Percentiles rank a stretch among this genome's conserved stretches.
Conservation (phyloP, 2,888 invertebrate species). For the Calliphora vomitoria region DNA sequence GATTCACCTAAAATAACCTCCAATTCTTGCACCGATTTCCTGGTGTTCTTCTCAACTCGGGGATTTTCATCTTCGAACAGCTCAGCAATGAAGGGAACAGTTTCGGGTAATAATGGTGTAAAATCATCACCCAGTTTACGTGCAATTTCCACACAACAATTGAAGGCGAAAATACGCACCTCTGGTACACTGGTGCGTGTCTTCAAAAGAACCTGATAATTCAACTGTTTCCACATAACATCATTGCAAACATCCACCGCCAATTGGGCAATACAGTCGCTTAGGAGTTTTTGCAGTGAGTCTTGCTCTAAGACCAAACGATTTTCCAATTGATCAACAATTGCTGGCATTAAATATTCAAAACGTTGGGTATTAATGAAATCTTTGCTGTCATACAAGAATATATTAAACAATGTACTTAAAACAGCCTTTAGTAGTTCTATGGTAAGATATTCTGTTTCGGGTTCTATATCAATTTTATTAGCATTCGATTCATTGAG, state of each 20-base stretch:
- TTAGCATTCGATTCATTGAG: slow-evolving; percentile 89
- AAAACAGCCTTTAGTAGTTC: slow-evolving; percentile 88
- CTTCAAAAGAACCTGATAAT: slow-evolving; percentile 95
- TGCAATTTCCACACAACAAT: slow-evolving; percentile 91
- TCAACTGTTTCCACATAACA: slow-evolving; percentile 94
- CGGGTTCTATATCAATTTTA: slow-evolving; percentile 84
- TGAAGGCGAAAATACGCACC: slow-evolving; percentile 90
- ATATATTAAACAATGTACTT: slow-evolving; percentile 90
- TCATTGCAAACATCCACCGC: slow-evolving; percentile 93
- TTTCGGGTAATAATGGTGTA: slow-evolving; percentile 94
- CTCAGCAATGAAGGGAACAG: slow-evolving; percentile 97
- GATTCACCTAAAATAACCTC: slow-evolving; percentile 96
- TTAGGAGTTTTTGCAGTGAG: slow-evolving; percentile 87
- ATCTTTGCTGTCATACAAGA: slow-evolving; percentile 92
- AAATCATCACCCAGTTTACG: slow-evolving; percentile 95
- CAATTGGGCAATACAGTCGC: slow-evolving; percentile 93
- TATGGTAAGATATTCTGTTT: slow-evolving; percentile 83
- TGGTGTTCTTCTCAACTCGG: slow-evolving; percentile 91
- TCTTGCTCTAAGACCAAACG: slow-evolving; percentile 86
- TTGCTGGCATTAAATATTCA: slow-evolving; percentile 92
- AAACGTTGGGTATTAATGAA: slow-evolving; percentile 94
- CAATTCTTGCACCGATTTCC: slow-evolving; percentile 92
- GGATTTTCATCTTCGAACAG: slow-evolving; percentile 95
- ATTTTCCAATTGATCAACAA: slow-evolving; percentile 95
- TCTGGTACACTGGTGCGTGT: slow-evolving; percentile 91